These are phyloP conservation scores for Carcharodon carcharias DNA, from an alignment of 2,797 vertebrate genomes.

Conservation along the genomic window DNA sequence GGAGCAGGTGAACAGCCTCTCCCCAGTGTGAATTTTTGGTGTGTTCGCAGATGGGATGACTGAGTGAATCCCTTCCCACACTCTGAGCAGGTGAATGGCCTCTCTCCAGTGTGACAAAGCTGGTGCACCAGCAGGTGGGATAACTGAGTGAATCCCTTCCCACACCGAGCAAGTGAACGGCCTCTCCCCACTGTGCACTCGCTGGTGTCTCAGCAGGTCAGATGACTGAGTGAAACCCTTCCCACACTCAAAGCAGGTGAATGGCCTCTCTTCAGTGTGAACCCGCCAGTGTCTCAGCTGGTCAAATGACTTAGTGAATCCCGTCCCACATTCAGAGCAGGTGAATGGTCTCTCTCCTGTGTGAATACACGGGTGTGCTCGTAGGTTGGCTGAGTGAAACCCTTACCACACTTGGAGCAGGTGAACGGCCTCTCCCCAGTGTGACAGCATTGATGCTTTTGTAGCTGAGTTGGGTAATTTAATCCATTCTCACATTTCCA, in stretches of 20 bases:
- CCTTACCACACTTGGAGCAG: no score
- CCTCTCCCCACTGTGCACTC: background rate
- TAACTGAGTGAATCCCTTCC: no score
- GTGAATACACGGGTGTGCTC: background rate
- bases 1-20: background rate
- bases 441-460: no score
- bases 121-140: no score
- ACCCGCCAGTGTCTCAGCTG: no score
- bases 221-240: background rate
- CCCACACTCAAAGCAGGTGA: background rate
- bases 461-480: no score
- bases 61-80: background rate
- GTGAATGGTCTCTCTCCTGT: background rate
- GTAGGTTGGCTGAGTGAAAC: no score
- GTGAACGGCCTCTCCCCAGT: no score
- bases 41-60: no score
- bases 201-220: no score
- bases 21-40: background rate
- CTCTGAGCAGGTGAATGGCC: background rate
- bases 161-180: background rate
- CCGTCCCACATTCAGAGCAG: background rate
- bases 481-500: no score
- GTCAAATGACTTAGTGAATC: background rate
- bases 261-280: background rate
- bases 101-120: background rate